Evolutionary conservation across 2,797 vertebrate species (phyloP), one percentile per base, ranked within the genome.

Genomic region (Ambastaia sidthimunki): DNA sequence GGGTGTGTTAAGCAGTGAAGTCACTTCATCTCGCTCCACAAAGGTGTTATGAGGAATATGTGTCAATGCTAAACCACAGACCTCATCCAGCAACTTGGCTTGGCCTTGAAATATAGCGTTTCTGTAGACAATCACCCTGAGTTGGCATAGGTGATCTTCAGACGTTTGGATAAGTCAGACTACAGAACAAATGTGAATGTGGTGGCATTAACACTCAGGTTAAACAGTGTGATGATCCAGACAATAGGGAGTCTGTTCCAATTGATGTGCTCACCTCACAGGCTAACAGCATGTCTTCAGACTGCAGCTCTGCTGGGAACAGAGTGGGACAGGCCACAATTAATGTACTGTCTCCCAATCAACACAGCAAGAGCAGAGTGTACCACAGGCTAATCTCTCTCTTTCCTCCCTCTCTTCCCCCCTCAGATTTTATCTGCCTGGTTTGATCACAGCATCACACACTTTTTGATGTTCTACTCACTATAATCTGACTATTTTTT

Each of bases 221-320:
- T 65, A 59, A 68, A 57, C n/a, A 68, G 28, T 68, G 52, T 0
- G 25, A 47, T 12, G 7, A 44, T 72, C 48, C 41, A 48, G 31
- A 82, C 80, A 82, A 80, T 28, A 60, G 73, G 52, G 9, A 9
- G 31, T 69, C 77, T 82, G 73, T 80, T 78, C 52, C 23, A 25
- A 9, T 54, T 19, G 25, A 70, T 74, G 66, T 66, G 16, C 59
- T 84, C 50, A 60, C 54, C 60, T 83, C 65, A 47, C 23, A 18
- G 65, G 15, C 19, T 66, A 78, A 74, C 75, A 78, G 21, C 7
- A 47, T 55, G 65, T 78, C 54, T 55, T 78, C 76, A 82, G 34
- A 68, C 57, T 63, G 18, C 19, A 31, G 31, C 71, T 65, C 60
- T 67, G 34, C 50, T n/a, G 57, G 70, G 59, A 80, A 66, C 76